A percentile compares a stretch with the other conserved stretches of the same genome.
Evolutionary conservation across 2,888 invertebrate species (phyloP).

Genomic region (Pyrrhia umbra): DNA sequence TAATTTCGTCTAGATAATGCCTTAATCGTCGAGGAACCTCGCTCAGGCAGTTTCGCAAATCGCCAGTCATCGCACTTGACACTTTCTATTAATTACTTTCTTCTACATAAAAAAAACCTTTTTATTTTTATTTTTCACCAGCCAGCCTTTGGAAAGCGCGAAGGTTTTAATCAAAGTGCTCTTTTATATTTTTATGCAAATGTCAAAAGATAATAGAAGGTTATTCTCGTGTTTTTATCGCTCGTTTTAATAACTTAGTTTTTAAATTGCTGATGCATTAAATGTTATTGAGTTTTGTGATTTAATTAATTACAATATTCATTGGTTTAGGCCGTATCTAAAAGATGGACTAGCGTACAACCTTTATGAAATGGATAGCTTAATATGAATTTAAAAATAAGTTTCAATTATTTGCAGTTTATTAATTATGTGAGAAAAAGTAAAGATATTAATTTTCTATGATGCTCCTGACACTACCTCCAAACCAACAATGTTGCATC

Average conservation of each 20-base stretch:
- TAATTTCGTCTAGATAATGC: conserved; percentile 57
- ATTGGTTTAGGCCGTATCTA: not conserved
- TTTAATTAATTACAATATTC: not conserved
- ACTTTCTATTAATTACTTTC: conserved; percentile 64
- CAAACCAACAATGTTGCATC: no score
- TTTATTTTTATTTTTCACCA: conserved; percentile 42
- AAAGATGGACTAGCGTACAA: not conserved
- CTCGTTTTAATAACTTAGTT: conserved; percentile 27
- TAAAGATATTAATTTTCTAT: no score
- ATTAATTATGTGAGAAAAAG: no score
- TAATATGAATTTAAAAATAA: not conserved
- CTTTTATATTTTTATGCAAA: conserved; percentile 57
- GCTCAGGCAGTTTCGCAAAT: conserved; percentile 46
- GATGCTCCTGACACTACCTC: no score
- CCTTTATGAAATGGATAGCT: not conserved
- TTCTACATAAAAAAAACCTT: conserved; percentile 45
- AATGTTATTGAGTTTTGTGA: conserved; percentile 1
- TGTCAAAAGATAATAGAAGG: conserved; percentile 39
- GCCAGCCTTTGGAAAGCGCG: conserved; percentile 27
- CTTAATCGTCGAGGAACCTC: conserved; percentile 52
- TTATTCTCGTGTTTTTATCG: conserved; percentile 28
- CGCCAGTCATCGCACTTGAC: conserved; percentile 64
- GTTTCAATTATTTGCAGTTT: no score
- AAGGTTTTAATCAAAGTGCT: conserved; percentile 61
- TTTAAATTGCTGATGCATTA: conserved; percentile 14